These are phyloP conservation scores for Forficula auricularia DNA, from an alignment of 1,140 invertebrate species.

Conservation along the genomic window DNA sequence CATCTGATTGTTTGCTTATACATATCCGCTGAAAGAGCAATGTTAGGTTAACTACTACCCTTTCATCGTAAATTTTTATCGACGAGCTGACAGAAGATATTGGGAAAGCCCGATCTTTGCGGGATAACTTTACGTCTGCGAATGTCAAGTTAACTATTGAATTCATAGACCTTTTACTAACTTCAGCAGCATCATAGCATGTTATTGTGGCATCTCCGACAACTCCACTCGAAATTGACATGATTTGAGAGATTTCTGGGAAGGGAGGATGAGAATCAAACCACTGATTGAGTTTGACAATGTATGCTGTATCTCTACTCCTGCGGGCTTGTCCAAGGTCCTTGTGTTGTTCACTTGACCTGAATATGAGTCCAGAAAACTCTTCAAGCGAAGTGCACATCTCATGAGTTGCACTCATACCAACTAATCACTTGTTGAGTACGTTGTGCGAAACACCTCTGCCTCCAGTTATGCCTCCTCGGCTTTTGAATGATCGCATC, in stretches of 20 bases:
- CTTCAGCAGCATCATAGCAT: slow-evolving; percentile 23
- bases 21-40: slow-evolving; percentile 24
- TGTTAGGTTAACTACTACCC: slow-evolving; percentile 21
- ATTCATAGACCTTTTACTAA: slow-evolving; percentile 16
- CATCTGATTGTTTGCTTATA: slow-evolving; percentile 20
- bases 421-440: slow-evolving; percentile 22
- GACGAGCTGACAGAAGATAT: slow-evolving; percentile 18
- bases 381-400: slow-evolving; percentile 18
- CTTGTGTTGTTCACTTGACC: slow-evolving; percentile 25
- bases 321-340: slow-evolving; percentile 23
- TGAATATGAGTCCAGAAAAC: slow-evolving; percentile 18
- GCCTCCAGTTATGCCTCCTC: slow-evolving; percentile 21
- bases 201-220: slow-evolving; percentile 23
- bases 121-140: slow-evolving; percentile 19
- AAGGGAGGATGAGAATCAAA: slow-evolving; percentile 20
- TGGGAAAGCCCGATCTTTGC: slow-evolving; percentile 20
- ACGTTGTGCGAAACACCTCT: slow-evolving; percentile 22
- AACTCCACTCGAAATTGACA: slow-evolving; percentile 23
- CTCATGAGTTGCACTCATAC: slow-evolving; percentile 17
- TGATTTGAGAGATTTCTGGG: slow-evolving; percentile 15
- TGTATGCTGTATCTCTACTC: slow-evolving; percentile 22
- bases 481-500: slow-evolving; percentile 26
- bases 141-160: slow-evolving; percentile 11
- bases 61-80: slow-evolving; percentile 21
- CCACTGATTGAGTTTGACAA: slow-evolving; percentile 21